Conservation (phyloP, 2,113 vertebrate genomes). For the Oostethus manadensis region DNA sequence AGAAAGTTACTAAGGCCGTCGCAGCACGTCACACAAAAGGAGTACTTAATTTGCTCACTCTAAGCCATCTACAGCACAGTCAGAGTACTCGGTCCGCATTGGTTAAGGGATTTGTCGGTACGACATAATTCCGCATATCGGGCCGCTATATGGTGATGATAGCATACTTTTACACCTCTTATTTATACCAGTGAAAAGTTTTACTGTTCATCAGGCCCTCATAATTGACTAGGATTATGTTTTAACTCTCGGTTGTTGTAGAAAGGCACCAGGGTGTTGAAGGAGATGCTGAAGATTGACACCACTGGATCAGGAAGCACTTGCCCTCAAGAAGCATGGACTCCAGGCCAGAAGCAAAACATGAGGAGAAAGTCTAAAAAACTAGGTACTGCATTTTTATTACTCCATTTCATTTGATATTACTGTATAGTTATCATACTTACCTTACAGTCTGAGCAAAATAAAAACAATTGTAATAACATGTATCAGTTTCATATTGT, state of each 20-base stretch:
- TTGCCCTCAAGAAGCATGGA: conserved; percentile 48
- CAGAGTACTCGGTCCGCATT: too few species aligned
- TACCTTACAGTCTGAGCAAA: too few species aligned
- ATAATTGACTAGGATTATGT: background rate
- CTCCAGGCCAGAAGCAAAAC: conserved; percentile 64
- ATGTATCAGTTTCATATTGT: too few species aligned
- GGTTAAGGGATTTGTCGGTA: too few species aligned
- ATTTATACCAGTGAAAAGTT: background rate
- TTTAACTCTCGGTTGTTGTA: conserved; percentile 39
- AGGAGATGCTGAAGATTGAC: conserved; percentile 98
- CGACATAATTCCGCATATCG: too few species aligned
- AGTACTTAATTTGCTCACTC: too few species aligned
- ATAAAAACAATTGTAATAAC: too few species aligned
- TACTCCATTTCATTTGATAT: background rate
- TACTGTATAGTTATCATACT: background rate
- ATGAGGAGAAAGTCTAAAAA: conserved; percentile 80
- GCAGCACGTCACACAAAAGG: too few species aligned
- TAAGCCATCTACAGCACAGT: too few species aligned
- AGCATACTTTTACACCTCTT: too few species aligned
- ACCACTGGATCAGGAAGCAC: conserved; percentile 69
- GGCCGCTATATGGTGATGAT: too few species aligned
- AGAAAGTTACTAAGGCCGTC: too few species aligned
- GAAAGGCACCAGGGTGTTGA: conserved; percentile 94
- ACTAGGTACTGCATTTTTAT: conserved; percentile 70
- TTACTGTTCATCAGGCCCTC: background rate